Evolutionary conservation across 1,140 invertebrate species (phyloP), one percentile per base, ranked within the genome.

Genomic region (Monomorium pharaonis): DNA sequence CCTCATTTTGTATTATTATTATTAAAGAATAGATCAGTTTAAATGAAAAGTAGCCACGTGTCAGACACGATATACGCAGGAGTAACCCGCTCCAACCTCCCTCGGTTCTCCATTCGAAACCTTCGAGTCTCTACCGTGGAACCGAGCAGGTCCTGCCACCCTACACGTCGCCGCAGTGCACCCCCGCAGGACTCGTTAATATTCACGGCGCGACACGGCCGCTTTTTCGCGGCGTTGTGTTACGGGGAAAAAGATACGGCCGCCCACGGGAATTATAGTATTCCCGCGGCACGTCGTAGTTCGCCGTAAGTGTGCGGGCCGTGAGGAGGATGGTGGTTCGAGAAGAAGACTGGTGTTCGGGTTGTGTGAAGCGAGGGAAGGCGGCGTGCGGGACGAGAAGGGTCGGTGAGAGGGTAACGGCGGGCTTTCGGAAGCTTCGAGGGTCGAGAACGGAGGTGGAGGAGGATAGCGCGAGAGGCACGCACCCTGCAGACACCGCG

Each of bases 201-300:
- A 94, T 94, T 94, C 94, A 93, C 91, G 83, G 89, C 86, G 91
- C 87, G 91, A 92, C 89, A 92, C 86, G 86, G 92, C 86, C 93
- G 91, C 92, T 94, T 94, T 94, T 94, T 94, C 92, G 91, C 92
- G 88, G 91, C 91, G 92, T 93, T 92, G 87, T 92, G 92, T 91
- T 91, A 92, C 93, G 84, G 84, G 86, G 92, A 93, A 94, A 93
- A 92, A 94, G 93, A 94, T 94, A 93, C 92, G 91, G 90, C 89
- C 87, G 69, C 92, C 88, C 88, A 67, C 63, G 91, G 91, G 92
- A 93, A 92, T 93, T 93, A 93, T 92, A 90, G 92, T 92, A 92
- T 90, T 89, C 89, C 85, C 87, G 76, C 63, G 84, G 83, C 80
- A 85, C 78, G 80, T 83, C 78, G 78, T 83, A 83, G 67, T 83